These are phyloP conservation scores for Macaria liturata DNA, from an alignment of 2,888 invertebrate species.

Conservation along the genomic window DNA sequence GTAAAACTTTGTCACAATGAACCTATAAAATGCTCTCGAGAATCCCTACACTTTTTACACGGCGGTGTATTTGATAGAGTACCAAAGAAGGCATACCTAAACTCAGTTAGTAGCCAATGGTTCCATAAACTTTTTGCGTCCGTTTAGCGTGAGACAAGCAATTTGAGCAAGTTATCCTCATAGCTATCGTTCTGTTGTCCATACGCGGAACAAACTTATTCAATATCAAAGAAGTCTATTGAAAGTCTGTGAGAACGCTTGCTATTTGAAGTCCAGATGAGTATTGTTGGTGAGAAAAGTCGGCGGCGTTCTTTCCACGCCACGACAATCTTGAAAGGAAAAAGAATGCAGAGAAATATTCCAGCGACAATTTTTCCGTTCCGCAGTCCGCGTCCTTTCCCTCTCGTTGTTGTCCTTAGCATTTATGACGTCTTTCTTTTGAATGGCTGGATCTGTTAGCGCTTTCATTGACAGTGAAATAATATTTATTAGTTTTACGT, in stretches of 20 bases:
- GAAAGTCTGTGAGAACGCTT: constrained; percentile 43
- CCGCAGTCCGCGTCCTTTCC: neutral
- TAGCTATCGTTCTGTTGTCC: constrained; percentile 22
- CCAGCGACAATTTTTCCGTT: constrained; percentile 1
- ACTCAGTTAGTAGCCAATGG: constrained; percentile 8
- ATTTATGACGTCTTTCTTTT: too few species aligned
- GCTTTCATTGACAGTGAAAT: too few species aligned
- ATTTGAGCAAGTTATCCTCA: constrained; percentile 28
- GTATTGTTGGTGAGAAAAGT: constrained; percentile 67
- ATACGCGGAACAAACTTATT: constrained; percentile 31
- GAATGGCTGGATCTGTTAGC: too few species aligned
- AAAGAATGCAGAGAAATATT: constrained; percentile 15
- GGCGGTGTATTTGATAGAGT: constrained; percentile 9
- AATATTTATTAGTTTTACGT: too few species aligned
- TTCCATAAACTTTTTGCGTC: constrained; percentile 22
- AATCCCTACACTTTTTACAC: too few species aligned
- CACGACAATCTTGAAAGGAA: constrained; percentile 26
- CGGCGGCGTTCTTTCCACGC: constrained; percentile 42
- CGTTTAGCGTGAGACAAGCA: constrained; percentile 23
- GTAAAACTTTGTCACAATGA: constrained; percentile 12
- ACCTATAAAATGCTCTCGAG: neutral
- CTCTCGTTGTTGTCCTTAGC: neutral
- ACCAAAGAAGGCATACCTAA: constrained; percentile 3
- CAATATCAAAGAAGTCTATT: constrained; percentile 34
- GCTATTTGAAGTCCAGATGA: constrained; percentile 52